These are phyloP conservation scores for Apistogramma diplotaenia DNA, from an alignment of 2,113 vertebrate genomes.

Conservation along the genomic window DNA sequence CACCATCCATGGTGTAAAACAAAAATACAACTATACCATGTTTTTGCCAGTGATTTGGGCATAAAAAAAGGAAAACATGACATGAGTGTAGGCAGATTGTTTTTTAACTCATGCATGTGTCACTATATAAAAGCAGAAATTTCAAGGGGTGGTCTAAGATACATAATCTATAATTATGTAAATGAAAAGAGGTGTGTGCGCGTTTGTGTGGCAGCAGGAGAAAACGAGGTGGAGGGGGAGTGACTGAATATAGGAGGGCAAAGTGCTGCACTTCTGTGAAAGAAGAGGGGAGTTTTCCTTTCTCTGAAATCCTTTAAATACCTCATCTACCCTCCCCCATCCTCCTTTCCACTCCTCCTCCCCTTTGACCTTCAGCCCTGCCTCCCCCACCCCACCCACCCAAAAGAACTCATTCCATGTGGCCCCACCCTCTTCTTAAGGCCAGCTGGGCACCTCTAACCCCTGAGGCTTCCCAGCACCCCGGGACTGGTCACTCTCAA, in stretches of 20 bases:
- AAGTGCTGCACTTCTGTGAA: conserved; percentile 49
- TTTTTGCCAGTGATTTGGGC: too few species aligned
- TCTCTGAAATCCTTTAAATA: conserved; percentile 72
- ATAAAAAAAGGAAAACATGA: not conserved
- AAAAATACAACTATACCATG: not conserved
- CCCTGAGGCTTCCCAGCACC: conserved; percentile 36
- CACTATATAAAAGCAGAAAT: not conserved
- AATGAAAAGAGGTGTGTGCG: conserved; percentile 29
- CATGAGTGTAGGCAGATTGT: not conserved
- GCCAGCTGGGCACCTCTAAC: conserved; percentile 74
- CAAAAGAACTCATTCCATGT: conserved; percentile 47
- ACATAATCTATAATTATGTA: conserved; percentile 34
- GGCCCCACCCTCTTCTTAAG: conserved; percentile 48
- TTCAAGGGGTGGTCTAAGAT: not conserved
- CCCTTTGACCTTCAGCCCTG: conserved; percentile 68
- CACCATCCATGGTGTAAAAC: too few species aligned
- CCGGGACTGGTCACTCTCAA: conserved; percentile 58
- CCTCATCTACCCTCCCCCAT: conserved; percentile 59
- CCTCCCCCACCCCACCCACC: conserved; percentile 26
- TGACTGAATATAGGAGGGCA: conserved; percentile 26
- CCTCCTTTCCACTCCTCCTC: conserved; percentile 28
- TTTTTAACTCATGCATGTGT: not conserved
- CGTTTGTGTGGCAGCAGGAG: conserved; percentile 5
- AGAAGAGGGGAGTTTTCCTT: conserved; percentile 55
- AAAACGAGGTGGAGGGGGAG: not conserved